Base-by-base conservation (phyloP, 1,140 invertebrate species). In the Zaprionus gabonicus region DNA sequence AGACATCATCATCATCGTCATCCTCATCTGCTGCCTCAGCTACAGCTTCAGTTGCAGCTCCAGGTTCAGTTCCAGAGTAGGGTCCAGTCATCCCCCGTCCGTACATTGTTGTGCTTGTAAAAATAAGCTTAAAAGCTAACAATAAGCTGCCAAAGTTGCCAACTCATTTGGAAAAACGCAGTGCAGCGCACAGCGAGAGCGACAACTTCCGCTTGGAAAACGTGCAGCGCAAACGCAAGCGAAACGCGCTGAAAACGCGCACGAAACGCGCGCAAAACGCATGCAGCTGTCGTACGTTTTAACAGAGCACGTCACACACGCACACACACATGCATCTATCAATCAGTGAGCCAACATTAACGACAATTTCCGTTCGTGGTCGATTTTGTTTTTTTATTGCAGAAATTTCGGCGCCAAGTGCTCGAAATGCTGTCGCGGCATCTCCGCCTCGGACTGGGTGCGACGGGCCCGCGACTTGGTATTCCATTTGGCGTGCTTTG, bases 401-500 rank as follows among this genome's bases (percentile, higher is more conserved):
- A 99, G 98, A 95, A 97, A 97, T 82, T 99, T 99, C 93, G 98
- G 98, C 56, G 97, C 97, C 38, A 99, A 99, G 93, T 99, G 99
- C 93, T 97, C 97, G 36, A 99, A 99, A 93, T 99, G 99, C 93
- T 96, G 96, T 71, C 95, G 98, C 59, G 95, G 96, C 72, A 98
- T 99, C 82, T 97, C 97, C 9, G 95, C 98, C 1, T 97, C 97
- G 13, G 99, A 99, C 94, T 99, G 99, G 99, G 98, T 99, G 72
- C 94, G 99, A 67, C 96, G 98, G 92, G 98, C 99, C 9, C 94
- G 97, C 56, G 97, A 98, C 80, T 96, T 98, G 91, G 97, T 99
- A 17, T 99, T 99, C 93, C 99, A 99, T 93, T 94, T 99, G 91
- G 99, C 99, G 3, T 99, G 99, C 94, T 99, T 99, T 93, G 97